Percentiles rank a stretch among this genome's conserved stretches.
phyloP scores from a whole-genome alignment of 2,888 invertebrate species.

The Aleiodes leptofemur region DNA sequence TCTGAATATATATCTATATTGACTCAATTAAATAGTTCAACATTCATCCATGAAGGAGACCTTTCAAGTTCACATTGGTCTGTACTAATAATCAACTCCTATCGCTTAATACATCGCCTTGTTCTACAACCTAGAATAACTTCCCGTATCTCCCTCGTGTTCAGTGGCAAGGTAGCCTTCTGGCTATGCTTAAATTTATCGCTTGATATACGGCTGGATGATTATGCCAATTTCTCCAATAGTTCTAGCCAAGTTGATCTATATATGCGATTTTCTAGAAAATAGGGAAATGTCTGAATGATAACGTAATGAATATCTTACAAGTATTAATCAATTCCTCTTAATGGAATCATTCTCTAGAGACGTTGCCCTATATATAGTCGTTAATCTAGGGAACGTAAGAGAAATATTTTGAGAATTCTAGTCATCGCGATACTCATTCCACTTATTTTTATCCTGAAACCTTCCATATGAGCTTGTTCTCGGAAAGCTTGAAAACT shows the following conservation, averaged over 20 bases:
- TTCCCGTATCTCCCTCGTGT: conserved; percentile 9
- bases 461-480: too few species aligned
- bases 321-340: too few species aligned
- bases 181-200: conserved; percentile 11
- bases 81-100: conserved; percentile 19
- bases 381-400: too few species aligned
- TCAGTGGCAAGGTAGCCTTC: conserved; percentile 9
- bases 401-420: too few species aligned
- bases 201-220: conserved; percentile 17
- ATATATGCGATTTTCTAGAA: background rate
- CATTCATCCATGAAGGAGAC: background rate
- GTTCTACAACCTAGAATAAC: conserved; percentile 6
- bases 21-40: background rate
- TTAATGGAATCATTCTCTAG: too few species aligned
- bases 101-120: conserved; percentile 5
- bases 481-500: too few species aligned
- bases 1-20: background rate
- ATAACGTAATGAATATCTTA: too few species aligned
- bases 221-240: conserved; percentile 17
- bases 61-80: conserved; percentile 1
- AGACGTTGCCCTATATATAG: too few species aligned
- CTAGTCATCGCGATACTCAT: too few species aligned
- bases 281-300: too few species aligned
- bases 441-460: too few species aligned
- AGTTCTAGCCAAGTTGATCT: background rate